Conservation (phyloP, 2,797 vertebrate species). For the Remorina albescens region DNA sequence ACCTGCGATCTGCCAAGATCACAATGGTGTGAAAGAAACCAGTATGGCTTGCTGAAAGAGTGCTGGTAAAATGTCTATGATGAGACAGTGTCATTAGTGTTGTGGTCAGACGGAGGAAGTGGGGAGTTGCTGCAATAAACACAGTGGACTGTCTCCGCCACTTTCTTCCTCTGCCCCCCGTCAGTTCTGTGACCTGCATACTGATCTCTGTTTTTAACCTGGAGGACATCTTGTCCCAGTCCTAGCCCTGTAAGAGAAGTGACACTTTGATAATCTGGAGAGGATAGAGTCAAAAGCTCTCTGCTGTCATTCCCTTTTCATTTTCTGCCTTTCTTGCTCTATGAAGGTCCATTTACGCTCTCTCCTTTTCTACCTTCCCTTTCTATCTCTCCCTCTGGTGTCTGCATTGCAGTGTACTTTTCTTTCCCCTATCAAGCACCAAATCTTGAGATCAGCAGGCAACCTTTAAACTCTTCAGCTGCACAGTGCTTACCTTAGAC, state of each 20-base stretch:
- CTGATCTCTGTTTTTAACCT: constrained; percentile 78
- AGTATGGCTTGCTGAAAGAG: constrained; percentile 42
- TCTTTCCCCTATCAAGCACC: constrained; percentile 54
- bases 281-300: constrained; percentile 68
- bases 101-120: constrained; percentile 65
- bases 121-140: constrained; percentile 71
- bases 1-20: constrained; percentile 16
- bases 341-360: constrained; percentile 45
- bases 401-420: constrained; percentile 76
- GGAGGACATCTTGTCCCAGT: constrained; percentile 73
- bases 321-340: constrained; percentile 30
- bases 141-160: constrained; percentile 61
- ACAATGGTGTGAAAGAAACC: constrained; percentile 37
- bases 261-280: constrained; percentile 73
- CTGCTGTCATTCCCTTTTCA: constrained; percentile 52
- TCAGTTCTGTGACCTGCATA: constrained; percentile 79
- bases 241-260: constrained; percentile 57
- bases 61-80: constrained; percentile 53
- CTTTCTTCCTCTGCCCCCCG: constrained; percentile 51
- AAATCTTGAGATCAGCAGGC: constrained; percentile 61
- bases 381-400: constrained; percentile 42
- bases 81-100: constrained; percentile 64
- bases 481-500: too few relatives aligned
- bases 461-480: constrained; percentile 38
- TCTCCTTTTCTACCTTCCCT: constrained; percentile 35